These are phyloP conservation scores for Dorcus parallelipipedus DNA, from an alignment of 2,888 invertebrate species.

Conservation along the genomic window DNA sequence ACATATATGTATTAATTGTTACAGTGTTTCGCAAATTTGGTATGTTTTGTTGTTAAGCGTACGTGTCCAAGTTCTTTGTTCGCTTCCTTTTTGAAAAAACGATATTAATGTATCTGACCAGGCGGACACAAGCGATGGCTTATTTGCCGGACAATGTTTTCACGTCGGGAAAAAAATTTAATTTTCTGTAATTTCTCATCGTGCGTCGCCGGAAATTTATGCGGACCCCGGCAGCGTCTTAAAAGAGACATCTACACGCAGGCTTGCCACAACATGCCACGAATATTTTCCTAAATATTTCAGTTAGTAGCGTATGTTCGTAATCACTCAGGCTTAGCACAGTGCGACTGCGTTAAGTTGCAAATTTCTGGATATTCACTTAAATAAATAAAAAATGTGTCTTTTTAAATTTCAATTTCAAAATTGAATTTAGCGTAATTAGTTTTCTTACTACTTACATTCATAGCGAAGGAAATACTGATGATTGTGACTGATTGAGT, in stretches of 20 bases:
- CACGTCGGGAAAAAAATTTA: constrained; percentile 12
- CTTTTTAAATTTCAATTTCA: background rate
- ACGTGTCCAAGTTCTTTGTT: too few species aligned
- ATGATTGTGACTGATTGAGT: too few species aligned
- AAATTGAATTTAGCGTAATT: too few species aligned
- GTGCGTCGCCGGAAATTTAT: constrained; percentile 3
- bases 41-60: too few species aligned
- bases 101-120: too few species aligned
- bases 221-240: constrained; percentile 12
- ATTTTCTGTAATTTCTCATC: constrained; percentile 12
- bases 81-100: too few species aligned
- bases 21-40: too few species aligned
- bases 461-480: too few species aligned
- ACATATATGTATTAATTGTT: too few species aligned
- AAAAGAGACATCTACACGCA: constrained; percentile 24
- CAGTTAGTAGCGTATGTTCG: constrained; percentile 31
- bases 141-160: constrained; percentile 3
- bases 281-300: constrained; percentile 39
- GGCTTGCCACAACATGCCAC: constrained; percentile 36
- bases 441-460: too few species aligned
- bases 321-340: constrained; percentile 21
- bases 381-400: too few species aligned
- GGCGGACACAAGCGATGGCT: too few species aligned
- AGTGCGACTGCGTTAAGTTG: constrained; percentile 39
- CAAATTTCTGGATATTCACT: background rate